Percentiles rank a stretch among this genome's conserved stretches.
phyloP scores from a whole-genome alignment of 1,140 invertebrate species.

The Hypsibius dujardini region DNA sequence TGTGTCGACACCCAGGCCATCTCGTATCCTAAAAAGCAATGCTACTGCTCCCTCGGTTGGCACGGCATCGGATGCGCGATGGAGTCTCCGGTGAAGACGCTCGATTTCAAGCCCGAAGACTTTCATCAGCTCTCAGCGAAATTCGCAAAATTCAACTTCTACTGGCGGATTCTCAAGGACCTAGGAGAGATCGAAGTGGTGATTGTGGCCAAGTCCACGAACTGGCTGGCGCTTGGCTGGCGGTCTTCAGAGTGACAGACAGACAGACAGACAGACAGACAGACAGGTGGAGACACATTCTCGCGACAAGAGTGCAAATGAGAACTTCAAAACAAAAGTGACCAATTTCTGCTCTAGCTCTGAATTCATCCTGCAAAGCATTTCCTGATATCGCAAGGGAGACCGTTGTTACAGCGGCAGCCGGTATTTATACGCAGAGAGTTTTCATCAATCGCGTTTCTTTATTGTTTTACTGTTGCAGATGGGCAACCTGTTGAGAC shows the following conservation, averaged over 20 bases:
- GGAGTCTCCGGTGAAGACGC: conserved; percentile 29
- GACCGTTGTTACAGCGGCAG: background rate
- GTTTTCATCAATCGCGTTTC: too few species aligned
- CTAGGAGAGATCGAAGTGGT: conserved; percentile 15
- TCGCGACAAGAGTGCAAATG: too few species aligned
- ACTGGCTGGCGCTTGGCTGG: conserved; percentile 16
- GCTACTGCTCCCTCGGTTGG: conserved; percentile 72
- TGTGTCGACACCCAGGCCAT: conserved; percentile 61
- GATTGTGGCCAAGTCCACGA: background rate
- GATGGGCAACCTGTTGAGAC: background rate
- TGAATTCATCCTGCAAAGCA: background rate
- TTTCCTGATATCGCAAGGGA: background rate
- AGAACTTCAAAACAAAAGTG: background rate
- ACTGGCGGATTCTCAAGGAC: conserved; percentile 53
- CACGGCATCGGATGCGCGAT: conserved; percentile 39
- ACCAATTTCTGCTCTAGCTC: background rate
- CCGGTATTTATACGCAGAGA: too few species aligned
- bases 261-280: too few species aligned
- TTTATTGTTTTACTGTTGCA: background rate
- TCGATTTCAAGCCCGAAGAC: conserved; percentile 43
- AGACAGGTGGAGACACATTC: too few species aligned
- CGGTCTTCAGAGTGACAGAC: background rate
- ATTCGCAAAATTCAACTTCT: conserved; percentile 52
- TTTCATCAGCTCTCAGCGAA: conserved; percentile 49
- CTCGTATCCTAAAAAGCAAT: conserved; percentile 57